Conservation (phyloP, 2,113 vertebrate species). For the Illadopsis cleaveri region DNA sequence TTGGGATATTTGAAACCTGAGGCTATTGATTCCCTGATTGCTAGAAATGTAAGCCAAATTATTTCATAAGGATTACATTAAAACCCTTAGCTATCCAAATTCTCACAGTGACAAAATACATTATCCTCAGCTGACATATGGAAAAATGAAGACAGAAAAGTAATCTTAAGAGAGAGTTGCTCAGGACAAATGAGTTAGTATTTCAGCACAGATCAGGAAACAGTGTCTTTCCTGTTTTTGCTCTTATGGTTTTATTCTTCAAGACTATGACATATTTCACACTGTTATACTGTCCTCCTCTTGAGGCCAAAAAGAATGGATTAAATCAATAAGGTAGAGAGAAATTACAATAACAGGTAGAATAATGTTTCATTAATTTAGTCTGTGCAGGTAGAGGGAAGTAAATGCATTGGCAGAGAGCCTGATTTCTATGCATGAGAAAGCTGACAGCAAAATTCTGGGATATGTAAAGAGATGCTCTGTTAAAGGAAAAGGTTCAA, state of each 20-base stretch:
- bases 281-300: neutral
- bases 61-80: neutral
- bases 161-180: neutral
- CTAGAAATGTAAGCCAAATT: neutral
- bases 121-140: neutral
- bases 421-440: neutral
- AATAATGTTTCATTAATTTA: neutral
- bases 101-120: neutral
- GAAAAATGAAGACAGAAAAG: neutral
- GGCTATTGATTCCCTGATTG: neutral
- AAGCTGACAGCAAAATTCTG: neutral
- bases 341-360: neutral
- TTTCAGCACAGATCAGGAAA: neutral
- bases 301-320: neutral
- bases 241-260: neutral
- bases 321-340: neutral
- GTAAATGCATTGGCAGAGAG: neutral
- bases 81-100: conserved; percentile 5
- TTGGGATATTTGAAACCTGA: neutral
- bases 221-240: neutral
- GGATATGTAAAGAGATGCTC: neutral
- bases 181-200: neutral
- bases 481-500: neutral
- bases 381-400: neutral
- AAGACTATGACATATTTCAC: neutral